A percentile compares a stretch with the other conserved stretches of the same genome.
Evolutionary conservation across 37 sponge, comb jelly and placozoan species (phyloP).

Genomic region (Geodia barretti): DNA sequence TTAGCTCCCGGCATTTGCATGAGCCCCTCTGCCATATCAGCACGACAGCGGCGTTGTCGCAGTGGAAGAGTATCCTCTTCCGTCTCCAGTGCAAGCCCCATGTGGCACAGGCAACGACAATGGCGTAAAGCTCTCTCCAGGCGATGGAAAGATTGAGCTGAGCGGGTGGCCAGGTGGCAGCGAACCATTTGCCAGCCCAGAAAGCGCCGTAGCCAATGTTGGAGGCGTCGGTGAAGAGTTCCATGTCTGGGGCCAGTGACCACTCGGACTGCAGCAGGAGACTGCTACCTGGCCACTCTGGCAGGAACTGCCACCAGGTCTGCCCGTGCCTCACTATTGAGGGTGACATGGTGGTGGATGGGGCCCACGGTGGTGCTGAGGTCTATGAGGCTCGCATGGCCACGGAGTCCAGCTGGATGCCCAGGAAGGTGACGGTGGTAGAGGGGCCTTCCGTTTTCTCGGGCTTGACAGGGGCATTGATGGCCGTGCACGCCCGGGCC

Average conservation of each 20-base stretch:
- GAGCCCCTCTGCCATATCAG: not conserved
- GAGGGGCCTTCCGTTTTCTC: not conserved
- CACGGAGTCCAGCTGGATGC: not conserved
- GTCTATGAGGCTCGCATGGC: constrained; percentile 14
- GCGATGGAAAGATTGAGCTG: constrained; percentile 1
- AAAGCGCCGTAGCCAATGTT: constrained; percentile 39
- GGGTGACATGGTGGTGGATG: constrained; percentile 23
- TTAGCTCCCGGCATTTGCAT: not conserved
- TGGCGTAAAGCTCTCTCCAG: constrained; percentile 21
- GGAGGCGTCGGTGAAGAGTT: constrained; percentile 53
- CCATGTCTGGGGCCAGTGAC: not conserved
- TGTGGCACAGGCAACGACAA: constrained; percentile 8
- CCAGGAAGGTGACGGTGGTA: not conserved
- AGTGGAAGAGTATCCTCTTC: constrained; percentile 5
- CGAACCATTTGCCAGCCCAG: constrained; percentile 29
- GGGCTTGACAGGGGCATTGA: not conserved
- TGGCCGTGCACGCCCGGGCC: not conserved
- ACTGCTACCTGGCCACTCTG: constrained; percentile 32
- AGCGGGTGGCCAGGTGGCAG: constrained; percentile 16
- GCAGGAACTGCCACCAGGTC: constrained; percentile 52
- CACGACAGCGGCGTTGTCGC: constrained; percentile 37
- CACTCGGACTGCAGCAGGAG: constrained; percentile 6
- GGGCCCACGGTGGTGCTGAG: not conserved
- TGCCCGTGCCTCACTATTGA: constrained; percentile 16
- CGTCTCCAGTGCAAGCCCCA: constrained; percentile 15